Evolutionary conservation across 2,797 vertebrate genomes (phyloP).

Genomic region (Notoglanidium macrostoma): DNA sequence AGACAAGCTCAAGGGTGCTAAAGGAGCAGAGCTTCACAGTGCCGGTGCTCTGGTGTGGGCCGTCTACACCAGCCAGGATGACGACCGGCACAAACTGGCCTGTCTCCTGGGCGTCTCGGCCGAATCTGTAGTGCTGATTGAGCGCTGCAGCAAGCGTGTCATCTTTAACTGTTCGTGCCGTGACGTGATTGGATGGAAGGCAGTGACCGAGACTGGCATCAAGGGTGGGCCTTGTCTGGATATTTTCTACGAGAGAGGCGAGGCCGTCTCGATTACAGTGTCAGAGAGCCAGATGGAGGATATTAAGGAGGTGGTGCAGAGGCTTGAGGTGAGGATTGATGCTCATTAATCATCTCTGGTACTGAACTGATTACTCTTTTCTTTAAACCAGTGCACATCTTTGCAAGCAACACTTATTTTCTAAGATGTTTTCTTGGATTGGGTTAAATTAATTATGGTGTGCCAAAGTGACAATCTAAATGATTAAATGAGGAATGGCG

Average conservation of each 20-base stretch:
- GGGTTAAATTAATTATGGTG: neutral
- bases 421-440: neutral
- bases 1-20: conserved; percentile 79
- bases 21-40: conserved; percentile 81
- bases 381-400: neutral
- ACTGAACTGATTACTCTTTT: conserved; percentile 1
- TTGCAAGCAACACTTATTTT: neutral
- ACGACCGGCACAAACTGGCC: conserved; percentile 64
- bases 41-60: conserved; percentile 85
- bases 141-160: conserved; percentile 75
- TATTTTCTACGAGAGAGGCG: conserved; percentile 86
- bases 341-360: conserved; percentile 8
- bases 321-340: conserved; percentile 82
- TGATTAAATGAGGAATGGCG: neutral
- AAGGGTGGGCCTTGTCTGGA: conserved; percentile 80
- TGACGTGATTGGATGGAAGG: conserved; percentile 91
- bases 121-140: conserved; percentile 84
- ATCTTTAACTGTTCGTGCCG: conserved; percentile 90
- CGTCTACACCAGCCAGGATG: conserved; percentile 66
- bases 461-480: neutral
- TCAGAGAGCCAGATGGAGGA: conserved; percentile 79
- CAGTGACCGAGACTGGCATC: conserved; percentile 68
- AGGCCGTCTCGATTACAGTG: conserved; percentile 78
- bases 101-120: conserved; percentile 85
- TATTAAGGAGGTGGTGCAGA: conserved; percentile 85